Base-by-base conservation (phyloP, 2,888 invertebrate genomes). In the Perizoma flavofasciatum region DNA sequence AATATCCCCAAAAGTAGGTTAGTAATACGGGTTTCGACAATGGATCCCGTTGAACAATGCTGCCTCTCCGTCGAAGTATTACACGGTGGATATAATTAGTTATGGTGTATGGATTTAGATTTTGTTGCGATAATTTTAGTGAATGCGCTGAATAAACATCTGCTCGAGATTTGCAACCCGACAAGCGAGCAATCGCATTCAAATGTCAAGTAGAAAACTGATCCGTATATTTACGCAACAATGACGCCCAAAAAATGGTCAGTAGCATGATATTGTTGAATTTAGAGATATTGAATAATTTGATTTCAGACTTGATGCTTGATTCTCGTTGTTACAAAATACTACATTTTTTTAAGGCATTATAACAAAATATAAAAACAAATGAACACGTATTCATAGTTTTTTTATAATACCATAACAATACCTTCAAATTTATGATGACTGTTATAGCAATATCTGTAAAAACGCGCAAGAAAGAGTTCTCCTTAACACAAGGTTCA, bases 31-130 rank as follows among this genome's bases (percentile, higher is more conserved):
- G 74, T 73, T 76, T 71, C 59, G 61, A 89, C 88, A 91, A 90
- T 76, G 73, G 80, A 59, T 22, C 57, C 46, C 55, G 73, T 79
- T 83, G 86, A 88, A 89, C 89, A 91, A 89, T 83, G 71, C 72
- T 34, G 62, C 75, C 70, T 73, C 71, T 75, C 81, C 78, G 82
- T 80, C 85, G 79, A 78, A 74, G 80, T 83, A 87, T 91, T 91
- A 89, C 86, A 87, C 68, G 89, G 86, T 89, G 89, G 90, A 90
- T 92, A 88, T 92, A 90, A 92, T 92, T 92, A 92, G 91, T 82
- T 89, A 90, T 92, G 92, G 91, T 91, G 87, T 83, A 89, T 84
- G 90, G 91, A 90, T 91, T 91, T 90, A 90, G 92, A 91, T 91
- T 86, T 89, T 82, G 85, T 87, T 85, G 85, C 82, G 91, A 90